Conservation (phyloP, 2,113 vertebrate species). For the Eleginops maclovinus region DNA sequence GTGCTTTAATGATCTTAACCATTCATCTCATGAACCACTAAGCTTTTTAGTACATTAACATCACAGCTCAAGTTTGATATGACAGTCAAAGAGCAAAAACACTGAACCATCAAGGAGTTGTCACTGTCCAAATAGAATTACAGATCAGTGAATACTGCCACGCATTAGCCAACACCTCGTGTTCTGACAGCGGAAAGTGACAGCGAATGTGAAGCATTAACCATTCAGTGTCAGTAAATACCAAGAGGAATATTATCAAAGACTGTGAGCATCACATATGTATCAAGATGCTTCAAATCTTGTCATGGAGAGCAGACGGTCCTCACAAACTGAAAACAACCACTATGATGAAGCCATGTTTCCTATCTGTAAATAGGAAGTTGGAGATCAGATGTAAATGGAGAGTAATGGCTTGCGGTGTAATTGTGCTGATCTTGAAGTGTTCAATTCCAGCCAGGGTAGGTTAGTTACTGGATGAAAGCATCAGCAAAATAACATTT, state of each 20-base stretch:
- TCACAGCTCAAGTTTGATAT: constrained; percentile 25
- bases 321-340: constrained; percentile 6
- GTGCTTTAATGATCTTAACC: constrained; percentile 22
- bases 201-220: constrained; percentile 22
- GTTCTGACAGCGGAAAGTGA: constrained; percentile 41
- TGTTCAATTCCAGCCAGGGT: no score
- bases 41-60: constrained; percentile 30
- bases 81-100: constrained; percentile 34
- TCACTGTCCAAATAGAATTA: constrained; percentile 40
- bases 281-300: constrained; percentile 28
- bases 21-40: no score
- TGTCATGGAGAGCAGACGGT: constrained; percentile 11
- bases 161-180: neutral
- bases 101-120: constrained; percentile 35
- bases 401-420: no score
- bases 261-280: constrained; percentile 20
- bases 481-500: no score
- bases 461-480: no score
- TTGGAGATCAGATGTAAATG: constrained; percentile 47
- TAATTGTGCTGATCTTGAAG: no score
- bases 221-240: constrained; percentile 29
- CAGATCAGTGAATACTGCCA: constrained; percentile 38
- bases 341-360: constrained; percentile 2
- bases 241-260: constrained; percentile 50
- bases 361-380: constrained; percentile 38